These are phyloP conservation scores for Tapirus indicus DNA, from an alignment of 2,797 vertebrate genomes.

Conservation along the genomic window DNA sequence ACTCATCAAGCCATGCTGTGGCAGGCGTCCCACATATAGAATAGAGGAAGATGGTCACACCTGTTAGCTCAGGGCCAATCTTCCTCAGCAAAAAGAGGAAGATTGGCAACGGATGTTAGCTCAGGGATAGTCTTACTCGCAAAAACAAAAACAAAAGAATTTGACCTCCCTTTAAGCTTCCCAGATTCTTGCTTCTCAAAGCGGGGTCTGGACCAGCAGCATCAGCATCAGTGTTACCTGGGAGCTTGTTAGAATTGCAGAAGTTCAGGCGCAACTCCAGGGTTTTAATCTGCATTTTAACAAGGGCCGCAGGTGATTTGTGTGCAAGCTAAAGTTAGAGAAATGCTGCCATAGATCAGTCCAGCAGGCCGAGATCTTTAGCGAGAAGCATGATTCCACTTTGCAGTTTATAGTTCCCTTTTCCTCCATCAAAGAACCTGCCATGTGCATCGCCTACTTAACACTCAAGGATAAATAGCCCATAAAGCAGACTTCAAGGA, in stretches of 20 bases:
- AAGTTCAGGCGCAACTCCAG: background rate
- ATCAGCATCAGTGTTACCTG: background rate
- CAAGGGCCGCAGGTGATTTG: background rate
- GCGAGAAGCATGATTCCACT: background rate
- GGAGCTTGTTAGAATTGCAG: background rate
- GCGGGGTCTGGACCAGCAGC: background rate
- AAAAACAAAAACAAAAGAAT: too few species aligned
- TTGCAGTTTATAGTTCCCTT: background rate
- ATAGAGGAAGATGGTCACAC: too few species aligned
- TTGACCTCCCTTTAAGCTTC: conserved; percentile 14
- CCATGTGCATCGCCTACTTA: background rate
- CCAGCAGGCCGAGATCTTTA: background rate
- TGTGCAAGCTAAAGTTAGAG: background rate
- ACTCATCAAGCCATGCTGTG: too few species aligned
- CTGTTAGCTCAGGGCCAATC: too few species aligned
- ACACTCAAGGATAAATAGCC: background rate
- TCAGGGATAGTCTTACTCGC: too few species aligned
- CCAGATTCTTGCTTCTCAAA: conserved; percentile 15
- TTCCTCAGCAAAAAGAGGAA: too few species aligned
- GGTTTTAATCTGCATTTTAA: background rate
- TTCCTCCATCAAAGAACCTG: background rate
- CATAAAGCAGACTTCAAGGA: background rate
- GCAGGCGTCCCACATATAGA: too few species aligned
- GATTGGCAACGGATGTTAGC: too few species aligned
- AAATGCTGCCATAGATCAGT: background rate